Conservation (phyloP, 2,888 invertebrate genomes). For the Ditylenchus weischeri region DNA sequence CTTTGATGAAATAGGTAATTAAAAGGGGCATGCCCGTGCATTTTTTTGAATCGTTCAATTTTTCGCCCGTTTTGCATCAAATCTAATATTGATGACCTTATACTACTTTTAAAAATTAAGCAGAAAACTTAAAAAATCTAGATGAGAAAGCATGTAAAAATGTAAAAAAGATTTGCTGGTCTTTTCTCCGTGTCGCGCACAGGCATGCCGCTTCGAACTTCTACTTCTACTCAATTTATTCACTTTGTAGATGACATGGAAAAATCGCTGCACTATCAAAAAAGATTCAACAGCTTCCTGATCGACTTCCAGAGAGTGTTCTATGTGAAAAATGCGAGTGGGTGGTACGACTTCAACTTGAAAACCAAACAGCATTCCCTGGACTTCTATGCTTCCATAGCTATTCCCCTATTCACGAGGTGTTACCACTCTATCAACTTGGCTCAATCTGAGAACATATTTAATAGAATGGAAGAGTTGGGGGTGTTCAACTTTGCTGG, state of each 20-base stretch:
- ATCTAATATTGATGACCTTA: too few relatives aligned
- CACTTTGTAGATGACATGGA: constrained; percentile 37
- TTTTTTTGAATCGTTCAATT: too few relatives aligned
- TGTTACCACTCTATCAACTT: constrained; percentile 54
- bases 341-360: constrained; percentile 56
- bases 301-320: constrained; percentile 70
- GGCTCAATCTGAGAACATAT: constrained; percentile 32
- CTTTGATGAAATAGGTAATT: constrained; percentile 42
- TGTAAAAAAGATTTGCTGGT: too few relatives aligned
- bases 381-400: constrained; percentile 60
- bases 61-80: too few relatives aligned
- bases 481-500: constrained; percentile 48
- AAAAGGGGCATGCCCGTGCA: too few relatives aligned
- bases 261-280: constrained; percentile 44
- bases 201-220: too few relatives aligned
- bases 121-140: too few relatives aligned
- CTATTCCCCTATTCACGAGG: constrained; percentile 73
- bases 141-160: too few relatives aligned
- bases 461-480: constrained; percentile 30
- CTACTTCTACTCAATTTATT: neutral
- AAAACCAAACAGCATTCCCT: constrained; percentile 43
- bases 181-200: too few relatives aligned
- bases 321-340: constrained; percentile 66
- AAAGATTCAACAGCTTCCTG: constrained; percentile 39
- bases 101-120: too few relatives aligned